phyloP scores from a whole-genome alignment of 1,140 invertebrate genomes.

The Sminthurides bifidus region DNA sequence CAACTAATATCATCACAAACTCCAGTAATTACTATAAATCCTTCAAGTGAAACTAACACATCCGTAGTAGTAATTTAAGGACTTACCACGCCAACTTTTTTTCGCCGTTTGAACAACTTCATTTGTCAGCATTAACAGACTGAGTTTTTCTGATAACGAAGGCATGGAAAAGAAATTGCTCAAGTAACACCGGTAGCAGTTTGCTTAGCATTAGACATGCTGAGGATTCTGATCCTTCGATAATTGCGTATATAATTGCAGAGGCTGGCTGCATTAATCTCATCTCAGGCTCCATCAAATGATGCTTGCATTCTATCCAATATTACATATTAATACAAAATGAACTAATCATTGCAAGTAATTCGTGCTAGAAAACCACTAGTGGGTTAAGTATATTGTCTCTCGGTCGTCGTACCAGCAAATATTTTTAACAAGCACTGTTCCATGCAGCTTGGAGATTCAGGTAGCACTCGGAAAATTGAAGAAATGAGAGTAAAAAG shows the following conservation, averaged over 20 bases:
- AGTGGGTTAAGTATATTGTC: too few species aligned
- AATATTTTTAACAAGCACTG: slow-evolving; percentile 19
- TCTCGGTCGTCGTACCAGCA: slow-evolving; percentile 13
- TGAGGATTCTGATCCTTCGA: slow-evolving; percentile 1
- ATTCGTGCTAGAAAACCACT: too few species aligned
- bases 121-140: slow-evolving; percentile 10
- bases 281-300: slow-evolving; percentile 29
- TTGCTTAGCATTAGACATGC: slow-evolving; percentile 7
- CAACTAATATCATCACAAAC: too few species aligned
- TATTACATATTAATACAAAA: slow-evolving; percentile 2
- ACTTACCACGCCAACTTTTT: too few species aligned
- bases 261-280: slow-evolving; percentile 24
- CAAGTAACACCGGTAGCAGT: slow-evolving; percentile 12
- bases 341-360: neutral
- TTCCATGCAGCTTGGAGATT: slow-evolving; percentile 6
- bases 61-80: too few species aligned
- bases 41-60: too few species aligned
- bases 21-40: too few species aligned
- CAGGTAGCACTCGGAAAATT: slow-evolving; percentile 18
- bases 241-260: slow-evolving; percentile 14
- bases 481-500: slow-evolving; percentile 12
- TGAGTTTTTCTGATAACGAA: slow-evolving; percentile 5
- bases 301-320: slow-evolving; percentile 27
- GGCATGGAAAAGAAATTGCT: slow-evolving; percentile 13
- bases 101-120: neutral